A percentile compares a stretch with the other conserved stretches of the same genome.
These are phyloP conservation scores for Eupeodes latifasciatus DNA, from an alignment of 2,888 invertebrate genomes.

Conservation along the genomic window DNA sequence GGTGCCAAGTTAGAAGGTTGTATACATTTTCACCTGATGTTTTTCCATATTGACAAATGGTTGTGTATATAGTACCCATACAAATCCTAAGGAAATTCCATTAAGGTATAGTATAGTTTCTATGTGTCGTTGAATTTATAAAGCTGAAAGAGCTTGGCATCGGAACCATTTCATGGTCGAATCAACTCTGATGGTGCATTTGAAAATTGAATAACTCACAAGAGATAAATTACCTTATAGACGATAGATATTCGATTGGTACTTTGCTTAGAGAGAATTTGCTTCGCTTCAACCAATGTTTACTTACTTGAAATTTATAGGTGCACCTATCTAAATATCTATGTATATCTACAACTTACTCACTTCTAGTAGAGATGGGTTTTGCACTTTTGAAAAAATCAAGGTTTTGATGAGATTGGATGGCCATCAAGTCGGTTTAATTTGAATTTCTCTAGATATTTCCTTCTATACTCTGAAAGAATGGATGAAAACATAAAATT, in stretches of 20 bases:
- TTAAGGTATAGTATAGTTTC: not conserved
- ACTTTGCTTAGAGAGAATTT: too few relatives aligned
- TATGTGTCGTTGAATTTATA: not conserved
- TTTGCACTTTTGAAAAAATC: too few relatives aligned
- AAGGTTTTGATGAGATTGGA: too few relatives aligned
- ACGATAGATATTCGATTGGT: not conserved
- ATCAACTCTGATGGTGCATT: constrained; percentile 22
- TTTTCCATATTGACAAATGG: not conserved
- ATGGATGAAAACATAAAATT: too few relatives aligned
- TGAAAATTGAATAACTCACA: constrained; percentile 32
- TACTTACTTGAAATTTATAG: too few relatives aligned
- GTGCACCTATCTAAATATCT: too few relatives aligned
- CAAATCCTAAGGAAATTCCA: constrained; percentile 13
- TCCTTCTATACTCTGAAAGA: too few relatives aligned
- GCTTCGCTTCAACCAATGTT: too few relatives aligned
- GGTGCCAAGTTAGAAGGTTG: not conserved
- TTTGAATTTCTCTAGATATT: too few relatives aligned
- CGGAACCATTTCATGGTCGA: constrained; percentile 12
- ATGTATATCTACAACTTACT: too few relatives aligned
- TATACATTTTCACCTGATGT: constrained; percentile 2
- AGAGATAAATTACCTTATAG: constrained; percentile 10
- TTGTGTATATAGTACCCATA: not conserved
- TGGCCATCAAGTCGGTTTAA: too few relatives aligned
- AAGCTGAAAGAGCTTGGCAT: not conserved
- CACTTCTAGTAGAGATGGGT: too few relatives aligned